Conservation (phyloP, 2,113 vertebrate genomes). For the Syngnathus floridae region DNA sequence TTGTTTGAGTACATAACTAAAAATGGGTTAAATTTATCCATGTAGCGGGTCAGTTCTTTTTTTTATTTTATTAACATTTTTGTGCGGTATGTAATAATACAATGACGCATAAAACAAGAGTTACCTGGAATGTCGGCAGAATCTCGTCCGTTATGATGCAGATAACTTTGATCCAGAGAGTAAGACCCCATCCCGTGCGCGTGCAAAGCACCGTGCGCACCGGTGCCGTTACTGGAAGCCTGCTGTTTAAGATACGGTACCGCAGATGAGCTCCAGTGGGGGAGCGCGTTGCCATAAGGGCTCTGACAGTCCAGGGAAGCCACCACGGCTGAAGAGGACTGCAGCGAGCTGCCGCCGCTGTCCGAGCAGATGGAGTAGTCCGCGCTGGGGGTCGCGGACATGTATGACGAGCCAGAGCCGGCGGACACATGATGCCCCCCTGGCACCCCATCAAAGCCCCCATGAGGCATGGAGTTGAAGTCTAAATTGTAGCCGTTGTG, state of each 20-base stretch:
- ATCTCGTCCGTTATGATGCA: slow-evolving; percentile 85
- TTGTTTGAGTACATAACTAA: too few species aligned
- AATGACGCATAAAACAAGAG: neutral
- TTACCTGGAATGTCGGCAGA: slow-evolving; percentile 84
- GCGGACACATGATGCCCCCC: slow-evolving; percentile 83
- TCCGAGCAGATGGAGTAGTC: slow-evolving; percentile 79
- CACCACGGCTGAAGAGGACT: slow-evolving; percentile 80
- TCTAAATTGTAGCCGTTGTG: slow-evolving; percentile 86
- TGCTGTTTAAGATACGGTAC: slow-evolving; percentile 91
- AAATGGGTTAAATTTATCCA: too few species aligned
- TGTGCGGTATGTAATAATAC: too few species aligned
- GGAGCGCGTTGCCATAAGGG: slow-evolving; percentile 78
- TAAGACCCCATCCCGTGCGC: slow-evolving; percentile 77
- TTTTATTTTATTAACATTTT: too few species aligned
- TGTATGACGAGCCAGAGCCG: slow-evolving; percentile 82
- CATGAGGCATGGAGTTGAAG: slow-evolving; percentile 68
- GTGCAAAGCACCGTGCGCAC: slow-evolving; percentile 67
- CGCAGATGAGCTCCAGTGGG: slow-evolving; percentile 83
- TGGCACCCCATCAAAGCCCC: slow-evolving; percentile 77
- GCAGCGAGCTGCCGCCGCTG: slow-evolving; percentile 83
- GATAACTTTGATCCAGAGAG: slow-evolving; percentile 85
- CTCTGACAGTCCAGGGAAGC: slow-evolving; percentile 86
- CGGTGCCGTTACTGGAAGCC: slow-evolving; percentile 69
- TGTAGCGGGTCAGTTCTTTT: too few species aligned
- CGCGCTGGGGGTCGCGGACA: slow-evolving; percentile 76